phyloP scores from a whole-genome alignment of 2,888 invertebrate species.

The Cataglyphis rosenhaueri region DNA sequence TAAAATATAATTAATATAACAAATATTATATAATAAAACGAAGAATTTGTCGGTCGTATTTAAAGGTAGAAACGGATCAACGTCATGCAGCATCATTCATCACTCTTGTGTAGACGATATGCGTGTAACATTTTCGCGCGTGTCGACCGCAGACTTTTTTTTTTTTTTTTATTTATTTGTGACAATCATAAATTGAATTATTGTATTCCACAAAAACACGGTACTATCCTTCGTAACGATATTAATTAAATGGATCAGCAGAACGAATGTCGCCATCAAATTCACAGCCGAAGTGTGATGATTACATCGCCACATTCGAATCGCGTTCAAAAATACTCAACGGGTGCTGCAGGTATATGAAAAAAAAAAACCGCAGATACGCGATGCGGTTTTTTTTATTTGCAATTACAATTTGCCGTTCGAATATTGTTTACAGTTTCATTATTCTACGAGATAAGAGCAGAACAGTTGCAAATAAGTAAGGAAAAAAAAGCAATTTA shows the following conservation, averaged over 20 bases:
- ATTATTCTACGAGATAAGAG: background rate
- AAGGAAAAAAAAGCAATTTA: background rate
- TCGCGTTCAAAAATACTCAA: conserved; percentile 46
- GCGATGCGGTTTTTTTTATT: conserved; percentile 15
- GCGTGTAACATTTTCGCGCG: conserved; percentile 21
- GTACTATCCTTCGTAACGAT: conserved; percentile 14
- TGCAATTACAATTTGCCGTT: conserved; percentile 42
- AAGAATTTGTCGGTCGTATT: background rate
- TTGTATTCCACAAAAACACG: conserved; percentile 23
- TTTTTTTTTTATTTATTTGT: background rate
- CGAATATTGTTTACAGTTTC: conserved; percentile 10
- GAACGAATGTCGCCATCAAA: conserved; percentile 39
- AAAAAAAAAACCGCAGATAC: conserved; percentile 20
- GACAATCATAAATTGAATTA: conserved; percentile 24
- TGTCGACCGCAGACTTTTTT: background rate
- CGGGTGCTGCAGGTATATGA: background rate
- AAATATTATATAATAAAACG: background rate
- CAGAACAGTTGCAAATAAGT: background rate
- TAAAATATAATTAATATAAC: too few relatives aligned
- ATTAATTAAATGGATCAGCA: conserved; percentile 61
- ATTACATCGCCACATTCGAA: background rate
- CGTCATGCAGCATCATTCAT: conserved; percentile 6
- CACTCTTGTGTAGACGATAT: conserved; percentile 15
- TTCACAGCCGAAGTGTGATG: conserved; percentile 25
- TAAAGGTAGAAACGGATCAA: background rate